Base-by-base conservation (phyloP, 2,797 vertebrate genomes). In the Hafferia zeledoni region DNA sequence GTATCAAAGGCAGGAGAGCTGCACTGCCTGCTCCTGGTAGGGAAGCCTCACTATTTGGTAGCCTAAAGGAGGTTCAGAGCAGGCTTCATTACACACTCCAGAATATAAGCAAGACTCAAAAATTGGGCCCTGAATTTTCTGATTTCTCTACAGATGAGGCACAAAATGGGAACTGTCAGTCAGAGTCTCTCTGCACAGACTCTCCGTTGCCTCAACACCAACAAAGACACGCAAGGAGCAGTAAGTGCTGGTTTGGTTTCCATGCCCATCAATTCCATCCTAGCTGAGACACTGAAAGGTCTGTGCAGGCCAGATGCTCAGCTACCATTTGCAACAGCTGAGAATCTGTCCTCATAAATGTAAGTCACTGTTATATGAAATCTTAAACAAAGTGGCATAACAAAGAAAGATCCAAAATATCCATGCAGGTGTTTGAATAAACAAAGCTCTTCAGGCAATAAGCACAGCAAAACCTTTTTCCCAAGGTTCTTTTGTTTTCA, bases 401-500 rank as follows among this genome's bases (percentile, higher is more conserved):
- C 57, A 92, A 71, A 89, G 55, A 71, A 67, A 84, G 55, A 74
- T 39, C n/a, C 23, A 77, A 93, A 71, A 46, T 25, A 20, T 47
- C 80, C 94, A 93, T 86, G 85, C 74, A 83, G 37, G 41, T 72
- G 18, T 93, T 83, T 33, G 43, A 94, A 83, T 60, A 75, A 89
- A 83, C 61, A 84, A 82, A 57, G 59, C 77, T 84, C 53, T 91
- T 87, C 83, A 93, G 74, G 83, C 87, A 95, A 35, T 65, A 87
- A 90, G 90, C 90, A 89, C 52, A 87, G 71, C 77, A 90, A 93
- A 87, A 85, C 9, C 69, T 84, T 59, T 83, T 78, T 94, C 71
- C 82, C 85, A 83, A 84, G 56, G 46, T 83, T 83, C 72, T 82
- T 94, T 71, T 80, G 37, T 55, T 94, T 60, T 57, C 24, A 47